phyloP scores from a whole-genome alignment of 1,140 invertebrate genomes.

The Drosophila kanapiae region DNA sequence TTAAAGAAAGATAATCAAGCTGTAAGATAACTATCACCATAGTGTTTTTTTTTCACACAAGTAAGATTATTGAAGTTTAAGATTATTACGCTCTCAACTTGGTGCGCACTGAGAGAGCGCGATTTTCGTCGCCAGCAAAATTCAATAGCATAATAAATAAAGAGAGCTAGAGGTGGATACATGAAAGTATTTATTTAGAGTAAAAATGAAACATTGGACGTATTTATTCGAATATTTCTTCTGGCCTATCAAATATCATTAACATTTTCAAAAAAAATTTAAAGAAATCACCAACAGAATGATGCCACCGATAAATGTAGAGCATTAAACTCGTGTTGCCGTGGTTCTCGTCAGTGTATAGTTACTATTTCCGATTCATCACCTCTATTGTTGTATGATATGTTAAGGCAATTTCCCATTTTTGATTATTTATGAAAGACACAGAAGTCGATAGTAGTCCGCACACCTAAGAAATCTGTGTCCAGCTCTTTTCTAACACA shows the following conservation, averaged over 20 bases:
- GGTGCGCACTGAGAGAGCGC: no score
- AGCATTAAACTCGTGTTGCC: neutral
- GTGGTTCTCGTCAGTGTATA: neutral
- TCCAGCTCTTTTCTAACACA: conserved; percentile 68
- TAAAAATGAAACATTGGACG: neutral
- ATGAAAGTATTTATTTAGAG: neutral
- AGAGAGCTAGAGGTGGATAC: no score
- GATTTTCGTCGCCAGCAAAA: no score
- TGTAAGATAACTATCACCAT: no score
- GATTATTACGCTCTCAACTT: no score
- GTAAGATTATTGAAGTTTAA: no score
- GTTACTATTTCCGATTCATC: neutral
- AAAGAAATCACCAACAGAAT: neutral
- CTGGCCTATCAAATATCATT: neutral
- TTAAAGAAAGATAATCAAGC: no score
- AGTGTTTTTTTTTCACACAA: no score
- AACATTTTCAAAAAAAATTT: no score
- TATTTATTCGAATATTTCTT: neutral
- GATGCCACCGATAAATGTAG: neutral
- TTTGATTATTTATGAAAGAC: neutral
- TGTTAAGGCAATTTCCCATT: neutral
- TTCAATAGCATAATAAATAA: no score
- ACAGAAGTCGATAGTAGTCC: neutral
- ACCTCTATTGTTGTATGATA: neutral
- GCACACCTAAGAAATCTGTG: conserved; percentile 38